Base-by-base conservation (phyloP, 92 coral and sea anemone species). In the Siderastrea radians region DNA sequence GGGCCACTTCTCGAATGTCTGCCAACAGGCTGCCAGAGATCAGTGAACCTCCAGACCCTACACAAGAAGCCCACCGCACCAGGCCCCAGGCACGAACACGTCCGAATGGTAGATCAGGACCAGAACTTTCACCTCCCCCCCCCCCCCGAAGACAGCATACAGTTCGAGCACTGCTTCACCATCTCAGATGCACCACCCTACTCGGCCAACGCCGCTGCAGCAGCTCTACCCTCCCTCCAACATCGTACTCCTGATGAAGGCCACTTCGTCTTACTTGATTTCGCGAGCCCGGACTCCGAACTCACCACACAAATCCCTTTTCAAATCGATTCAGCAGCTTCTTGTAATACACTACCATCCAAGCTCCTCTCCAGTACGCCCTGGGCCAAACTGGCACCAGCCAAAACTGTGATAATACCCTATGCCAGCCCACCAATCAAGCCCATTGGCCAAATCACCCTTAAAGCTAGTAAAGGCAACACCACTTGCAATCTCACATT, bases 381-480 rank as follows among this genome's bases (percentile, higher is more conserved):
- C 12, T 82, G 79, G 79, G 92, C 88, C 46, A 49, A 64, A 3
- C 84, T 82, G 49, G 10, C 16, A 5, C 74, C 84, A 13, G 7
- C 86, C 14, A 68, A 38, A 17, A 65, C 86, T 6, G 86, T 80
- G 2, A 49, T 87, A 49, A 68, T 58, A 49, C 91, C 91, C 7
- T 88, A 88, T 62, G 87, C 91, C 71, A 79, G 92, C 19, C 88
- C 88, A 68, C 87, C 92, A 47, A 61, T 15, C 66, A 61, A 61
- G 19, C 38, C 38, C 38, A 26, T 26, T 26, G 38, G 38, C 38
- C 38, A 26, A 26, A 26, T 26, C 38, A 26, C n/a, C 55, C 58
- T 86, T 50, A 51, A 79, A 13, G 81, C 86, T 59, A 80, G 8
- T 8, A 80, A 77, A 62, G 76, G 58, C 51, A 62, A 13, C 61